Base-by-base conservation (phyloP, 2,113 vertebrate species). In the Empidonax alnorum region DNA sequence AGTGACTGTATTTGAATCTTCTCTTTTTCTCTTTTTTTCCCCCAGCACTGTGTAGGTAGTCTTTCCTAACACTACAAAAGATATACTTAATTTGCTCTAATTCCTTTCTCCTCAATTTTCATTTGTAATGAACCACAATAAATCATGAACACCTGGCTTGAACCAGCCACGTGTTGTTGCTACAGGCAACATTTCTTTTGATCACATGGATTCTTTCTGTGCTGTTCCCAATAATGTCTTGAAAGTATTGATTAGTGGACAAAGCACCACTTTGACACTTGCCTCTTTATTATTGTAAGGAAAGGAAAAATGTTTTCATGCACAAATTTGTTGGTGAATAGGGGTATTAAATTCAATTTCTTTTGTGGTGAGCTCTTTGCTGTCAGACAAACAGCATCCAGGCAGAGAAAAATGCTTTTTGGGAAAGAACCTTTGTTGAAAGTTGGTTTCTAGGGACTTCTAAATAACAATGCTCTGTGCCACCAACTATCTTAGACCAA, bases 161-260 rank as follows among this genome's bases (percentile, higher is more conserved):
- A 86, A 80, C 23, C 81, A 93, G 59, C 84, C 41, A 62, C 44
- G 46, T 66, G 44, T 80, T 1, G 37, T 91, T 93, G 89, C 89
- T 86, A 62, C 10, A 68, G 92, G 88, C 72, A 96, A 82, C 62
- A 47, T 65, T 39, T 90, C 50, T 69, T 94, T 86, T 91, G 63
- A 47, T 89, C 30, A 17, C 12, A 24, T 53, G 59, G 17, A 71
- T 62, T 84, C 24, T 87, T 91, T 78, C 46, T 94, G 80, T 63
- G 16, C 10, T 94, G 92, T 96, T 94, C 58, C 79, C 20, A 78
- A 49, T 80, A 75, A 17, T 50, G 37, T 85, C 17, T 46, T 65
- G 12, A 89, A 68, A 88, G 25, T 65, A 92, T 41, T 84, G 84
- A 93, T 96, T 52, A 83, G 25, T 44, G 14, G 73, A 67, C 35